Conservation (phyloP, 2,113 vertebrate species). For the Dendropsophus ebraccatus region DNA sequence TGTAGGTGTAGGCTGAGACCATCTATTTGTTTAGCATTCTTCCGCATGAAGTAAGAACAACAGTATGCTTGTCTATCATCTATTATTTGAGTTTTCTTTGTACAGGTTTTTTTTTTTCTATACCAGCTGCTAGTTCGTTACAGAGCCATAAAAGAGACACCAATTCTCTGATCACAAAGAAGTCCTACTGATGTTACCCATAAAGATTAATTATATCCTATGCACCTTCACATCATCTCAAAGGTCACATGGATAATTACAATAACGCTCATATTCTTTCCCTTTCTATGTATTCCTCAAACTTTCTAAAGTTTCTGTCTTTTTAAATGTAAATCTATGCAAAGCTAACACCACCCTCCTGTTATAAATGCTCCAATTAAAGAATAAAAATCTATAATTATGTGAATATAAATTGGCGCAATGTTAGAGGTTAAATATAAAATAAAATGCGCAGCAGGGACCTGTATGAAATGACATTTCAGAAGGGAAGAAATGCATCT, state of each 20-base stretch:
- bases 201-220: slow-evolving; percentile 5
- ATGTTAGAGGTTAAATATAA: not conserved
- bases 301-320: not conserved
- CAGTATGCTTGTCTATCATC: not conserved
- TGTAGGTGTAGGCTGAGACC: too few species aligned
- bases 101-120: not conserved
- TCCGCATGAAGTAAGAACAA: too few species aligned
- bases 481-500: not conserved
- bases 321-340: slow-evolving; percentile 10
- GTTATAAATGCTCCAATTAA: not conserved
- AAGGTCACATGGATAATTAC: slow-evolving; percentile 20
- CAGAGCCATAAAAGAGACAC: slow-evolving; percentile 21
- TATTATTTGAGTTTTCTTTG: not conserved
- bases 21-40: too few species aligned
- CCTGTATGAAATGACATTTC: not conserved
- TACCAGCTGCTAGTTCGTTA: not conserved
- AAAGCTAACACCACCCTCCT: not conserved
- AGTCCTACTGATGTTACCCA: not conserved
- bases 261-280: not conserved
- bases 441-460: not conserved
- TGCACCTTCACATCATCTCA: slow-evolving; percentile 10
- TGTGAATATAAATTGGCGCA: not conserved
- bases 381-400: not conserved
- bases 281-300: not conserved
- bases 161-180: slow-evolving; percentile 14